These are phyloP conservation scores for Sebastes itinus DNA, from an alignment of 2,797 vertebrate species.

Conservation along the genomic window DNA sequence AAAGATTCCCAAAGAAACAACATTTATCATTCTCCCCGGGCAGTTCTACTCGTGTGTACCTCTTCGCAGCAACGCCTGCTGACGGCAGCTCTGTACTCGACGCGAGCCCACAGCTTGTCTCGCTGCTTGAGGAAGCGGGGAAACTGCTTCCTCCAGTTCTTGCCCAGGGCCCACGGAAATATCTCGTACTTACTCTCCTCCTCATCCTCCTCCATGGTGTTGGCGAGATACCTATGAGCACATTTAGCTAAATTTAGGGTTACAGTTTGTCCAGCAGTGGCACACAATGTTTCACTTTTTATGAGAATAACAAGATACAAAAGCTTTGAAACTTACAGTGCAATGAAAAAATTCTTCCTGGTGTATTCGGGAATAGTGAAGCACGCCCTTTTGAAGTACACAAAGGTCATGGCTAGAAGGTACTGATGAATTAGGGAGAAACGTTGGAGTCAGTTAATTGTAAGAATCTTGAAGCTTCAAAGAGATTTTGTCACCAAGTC, in stretches of 20 bases:
- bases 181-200: slow-evolving; percentile 95
- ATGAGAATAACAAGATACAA: neutral
- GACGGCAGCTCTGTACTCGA: slow-evolving; percentile 92
- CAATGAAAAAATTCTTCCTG: slow-evolving; percentile 94
- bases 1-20: neutral
- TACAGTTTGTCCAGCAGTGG: neutral
- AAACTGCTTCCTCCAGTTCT: slow-evolving; percentile 91
- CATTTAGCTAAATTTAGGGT: neutral
- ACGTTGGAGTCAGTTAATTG: neutral
- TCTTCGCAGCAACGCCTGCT: slow-evolving; percentile 96
- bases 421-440: slow-evolving; percentile 83
- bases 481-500: neutral
- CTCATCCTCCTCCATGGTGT: slow-evolving; percentile 98
- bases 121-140: slow-evolving; percentile 89
- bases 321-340: slow-evolving; percentile 87
- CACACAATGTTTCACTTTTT: neutral
- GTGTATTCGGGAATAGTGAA: slow-evolving; percentile 90
- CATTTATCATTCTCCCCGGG: slow-evolving; percentile 12
- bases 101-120: slow-evolving; percentile 92
- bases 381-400: slow-evolving; percentile 97
- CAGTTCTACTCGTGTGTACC: slow-evolving; percentile 74
- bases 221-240: slow-evolving; percentile 90
- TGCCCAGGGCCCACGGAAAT: slow-evolving; percentile 96
- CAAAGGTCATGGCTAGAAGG: slow-evolving; percentile 97
- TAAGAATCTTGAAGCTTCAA: neutral